phyloP scores from a whole-genome alignment of 64 coral and sea anemone species.

The Dendrophyllia cribrosa region DNA sequence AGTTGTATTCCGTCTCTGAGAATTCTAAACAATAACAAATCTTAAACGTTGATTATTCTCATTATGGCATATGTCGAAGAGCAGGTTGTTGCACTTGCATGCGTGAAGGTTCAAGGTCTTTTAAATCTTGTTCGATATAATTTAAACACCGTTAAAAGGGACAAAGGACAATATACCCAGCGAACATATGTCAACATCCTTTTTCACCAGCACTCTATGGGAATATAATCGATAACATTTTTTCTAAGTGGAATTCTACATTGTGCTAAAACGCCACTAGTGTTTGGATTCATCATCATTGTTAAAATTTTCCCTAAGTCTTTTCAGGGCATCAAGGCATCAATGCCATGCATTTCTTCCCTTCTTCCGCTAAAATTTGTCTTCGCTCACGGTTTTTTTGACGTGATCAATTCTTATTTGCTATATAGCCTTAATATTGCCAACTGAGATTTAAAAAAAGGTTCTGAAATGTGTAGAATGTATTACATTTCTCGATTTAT shows the following conservation, averaged over 20 bases:
- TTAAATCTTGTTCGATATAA: neutral
- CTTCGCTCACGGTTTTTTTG: too few relatives aligned
- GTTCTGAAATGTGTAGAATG: too few relatives aligned
- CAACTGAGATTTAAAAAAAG: too few relatives aligned
- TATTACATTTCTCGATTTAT: too few relatives aligned
- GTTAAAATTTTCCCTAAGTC: too few relatives aligned
- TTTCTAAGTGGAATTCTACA: too few relatives aligned
- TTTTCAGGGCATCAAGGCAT: too few relatives aligned
- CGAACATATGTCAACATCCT: neutral
- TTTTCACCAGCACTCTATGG: neutral
- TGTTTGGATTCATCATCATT: too few relatives aligned
- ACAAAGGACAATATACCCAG: neutral
- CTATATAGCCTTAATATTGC: too few relatives aligned
- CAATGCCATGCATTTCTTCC: too few relatives aligned
- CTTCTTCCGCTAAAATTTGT: too few relatives aligned
- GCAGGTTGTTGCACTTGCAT: neutral
- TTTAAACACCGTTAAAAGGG: constrained; percentile 4
- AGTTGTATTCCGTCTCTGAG: neutral
- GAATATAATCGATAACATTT: neutral
- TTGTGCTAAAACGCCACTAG: neutral
- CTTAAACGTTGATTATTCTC: constrained; percentile 12
- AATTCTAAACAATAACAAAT: constrained; percentile 11
- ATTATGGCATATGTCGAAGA: constrained; percentile 13
- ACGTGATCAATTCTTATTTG: too few relatives aligned
- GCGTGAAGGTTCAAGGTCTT: neutral